A percentile compares a stretch with the other conserved stretches of the same genome.
phyloP scores from a whole-genome alignment of 2,888 invertebrate genomes.

The Sphinx pinastri region DNA sequence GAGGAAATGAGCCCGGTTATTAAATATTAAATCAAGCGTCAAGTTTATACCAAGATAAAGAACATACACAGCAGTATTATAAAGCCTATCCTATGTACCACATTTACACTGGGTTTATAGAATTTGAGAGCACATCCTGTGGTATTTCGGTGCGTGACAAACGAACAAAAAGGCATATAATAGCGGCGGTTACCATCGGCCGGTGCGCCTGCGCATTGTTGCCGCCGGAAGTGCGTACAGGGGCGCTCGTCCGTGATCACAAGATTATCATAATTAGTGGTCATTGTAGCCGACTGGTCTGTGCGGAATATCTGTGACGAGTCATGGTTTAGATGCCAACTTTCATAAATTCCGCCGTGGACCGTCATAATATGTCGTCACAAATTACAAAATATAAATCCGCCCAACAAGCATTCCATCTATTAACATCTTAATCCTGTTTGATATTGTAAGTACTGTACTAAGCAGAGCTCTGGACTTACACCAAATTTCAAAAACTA shows the following conservation, averaged over 20 bases:
- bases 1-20: neutral
- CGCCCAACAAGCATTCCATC: too few relatives aligned
- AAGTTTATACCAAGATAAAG: neutral
- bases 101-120: conserved; percentile 44
- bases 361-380: too few relatives aligned
- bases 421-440: too few relatives aligned
- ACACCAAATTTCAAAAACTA: too few relatives aligned
- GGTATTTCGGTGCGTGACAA: conserved; percentile 41
- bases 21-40: neutral
- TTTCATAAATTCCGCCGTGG: neutral
- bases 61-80: neutral
- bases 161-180: conserved; percentile 76
- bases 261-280: conserved; percentile 25
- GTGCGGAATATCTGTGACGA: neutral
- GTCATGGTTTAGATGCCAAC: neutral
- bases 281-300: neutral
- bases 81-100: conserved; percentile 7
- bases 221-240: conserved; percentile 37
- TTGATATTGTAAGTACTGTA: too few relatives aligned
- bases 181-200: conserved; percentile 65
- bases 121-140: conserved; percentile 53
- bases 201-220: conserved; percentile 40
- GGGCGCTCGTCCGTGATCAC: conserved; percentile 23
- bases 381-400: too few relatives aligned
- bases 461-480: too few relatives aligned